phyloP scores from a whole-genome alignment of 2,888 invertebrate genomes.

The Lamproptera curius region DNA sequence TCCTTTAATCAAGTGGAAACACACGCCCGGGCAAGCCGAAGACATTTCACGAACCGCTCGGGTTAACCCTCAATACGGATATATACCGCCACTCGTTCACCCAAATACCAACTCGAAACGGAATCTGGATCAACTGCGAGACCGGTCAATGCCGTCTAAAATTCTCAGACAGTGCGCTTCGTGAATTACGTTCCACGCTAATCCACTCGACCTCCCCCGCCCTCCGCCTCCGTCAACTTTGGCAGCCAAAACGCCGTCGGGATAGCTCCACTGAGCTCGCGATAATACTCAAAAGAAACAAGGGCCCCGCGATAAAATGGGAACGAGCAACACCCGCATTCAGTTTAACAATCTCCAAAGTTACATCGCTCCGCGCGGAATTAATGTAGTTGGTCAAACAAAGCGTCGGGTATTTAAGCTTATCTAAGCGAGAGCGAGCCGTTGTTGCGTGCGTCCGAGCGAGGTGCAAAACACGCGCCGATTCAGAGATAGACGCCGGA shows the following conservation, averaged over 20 bases:
- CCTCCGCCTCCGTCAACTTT: conserved; percentile 19
- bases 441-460: conserved; percentile 29
- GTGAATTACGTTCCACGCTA: conserved; percentile 24
- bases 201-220: conserved; percentile 36
- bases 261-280: conserved; percentile 14
- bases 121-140: conserved; percentile 29
- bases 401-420: conserved; percentile 49
- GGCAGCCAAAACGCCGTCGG: conserved; percentile 21
- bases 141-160: conserved; percentile 45
- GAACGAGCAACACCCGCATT: conserved; percentile 50
- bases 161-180: conserved; percentile 42
- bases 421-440: conserved; percentile 65
- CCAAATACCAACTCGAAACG: conserved; percentile 28
- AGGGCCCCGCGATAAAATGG: conserved; percentile 37
- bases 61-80: conserved; percentile 32
- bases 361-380: conserved; percentile 54
- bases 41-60: conserved; percentile 40
- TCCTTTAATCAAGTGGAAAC: conserved; percentile 74
- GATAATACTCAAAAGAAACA: conserved; percentile 35
- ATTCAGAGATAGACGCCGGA: conserved; percentile 42
- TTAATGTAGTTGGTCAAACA: conserved; percentile 65
- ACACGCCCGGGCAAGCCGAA: conserved; percentile 56
- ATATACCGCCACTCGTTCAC: conserved; percentile 27
- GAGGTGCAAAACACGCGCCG: conserved; percentile 42
- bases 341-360: conserved; percentile 59